Base-by-base conservation (phyloP, 2,888 invertebrate species). In the Hybos culiciformis region DNA sequence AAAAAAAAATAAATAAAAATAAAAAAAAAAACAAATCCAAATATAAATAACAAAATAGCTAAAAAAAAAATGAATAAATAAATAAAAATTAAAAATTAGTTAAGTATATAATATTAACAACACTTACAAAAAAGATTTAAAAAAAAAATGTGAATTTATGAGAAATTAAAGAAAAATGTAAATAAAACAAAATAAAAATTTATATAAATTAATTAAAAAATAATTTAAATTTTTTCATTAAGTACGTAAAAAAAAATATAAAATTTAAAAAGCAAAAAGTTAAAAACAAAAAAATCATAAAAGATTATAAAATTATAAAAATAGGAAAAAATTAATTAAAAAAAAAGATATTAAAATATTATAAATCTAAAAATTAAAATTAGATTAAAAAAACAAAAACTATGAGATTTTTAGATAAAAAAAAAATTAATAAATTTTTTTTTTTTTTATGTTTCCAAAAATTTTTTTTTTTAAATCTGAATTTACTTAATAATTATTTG, bases 91-190 rank as follows among this genome's bases (percentile, higher is more conserved):
- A n/a, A n/a, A n/a, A n/a, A n/a, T n/a, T n/a, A 8, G 24, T 24
- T 24, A 24, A 19, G 36, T 5, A 21, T 24, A 38, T 39, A 37
- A 39, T 19, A 45, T n/a, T n/a, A n/a, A n/a, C n/a, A n/a, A n/a
- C n/a, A n/a, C n/a, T n/a, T n/a, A 36, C 41, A 44, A 44, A 36
- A 36, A 37, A 2, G 37, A 41, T 34, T n/a, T 24, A 20, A 42
- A 19, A n/a, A 44, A 44, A 15, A 42, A 42, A 45, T 42, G 36
- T 45, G 39, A 42, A 29, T 18, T 32, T 32, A 39, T 38, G 32
- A 42, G 40, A 26, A 34, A 33, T 31, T 26, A 29, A 19, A 40
- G 31, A 15, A 12, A 37, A 31, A 34, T 29, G 18, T 7, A 4
- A 37, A 42, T 9, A 19, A 24, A 24, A 42, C 15, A 36, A 17